A percentile compares a stretch with the other conserved stretches of the same genome.
Evolutionary conservation across 2,888 invertebrate genomes (phyloP).

Genomic region (Monopis laevigella): DNA sequence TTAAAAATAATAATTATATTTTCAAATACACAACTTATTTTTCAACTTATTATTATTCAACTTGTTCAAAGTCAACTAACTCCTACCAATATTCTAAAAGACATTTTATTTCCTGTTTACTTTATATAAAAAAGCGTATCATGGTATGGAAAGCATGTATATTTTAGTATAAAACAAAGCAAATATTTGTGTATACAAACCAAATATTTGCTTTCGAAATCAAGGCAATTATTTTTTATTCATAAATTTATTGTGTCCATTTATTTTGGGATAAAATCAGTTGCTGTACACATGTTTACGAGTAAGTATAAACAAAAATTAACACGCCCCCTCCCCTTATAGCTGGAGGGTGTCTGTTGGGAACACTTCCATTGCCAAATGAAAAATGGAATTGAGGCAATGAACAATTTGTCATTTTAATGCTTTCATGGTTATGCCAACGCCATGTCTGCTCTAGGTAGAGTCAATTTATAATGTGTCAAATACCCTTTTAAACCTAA

Average conservation of each 20-base stretch:
- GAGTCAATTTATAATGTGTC: conserved; percentile 44
- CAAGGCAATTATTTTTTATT: too few relatives aligned
- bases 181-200: too few relatives aligned
- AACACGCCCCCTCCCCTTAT: conserved; percentile 1
- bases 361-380: conserved; percentile 20
- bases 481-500: conserved; percentile 26
- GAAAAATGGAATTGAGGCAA: conserved; percentile 50
- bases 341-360: conserved; percentile 3
- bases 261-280: not conserved
- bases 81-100: too few relatives aligned
- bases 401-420: conserved; percentile 56
- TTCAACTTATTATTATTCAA: too few relatives aligned
- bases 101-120: too few relatives aligned
- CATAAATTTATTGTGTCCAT: not conserved
- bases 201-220: too few relatives aligned
- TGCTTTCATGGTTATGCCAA: conserved; percentile 41
- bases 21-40: too few relatives aligned
- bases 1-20: too few relatives aligned
- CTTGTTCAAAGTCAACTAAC: too few relatives aligned
- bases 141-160: too few relatives aligned
- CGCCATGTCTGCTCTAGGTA: conserved; percentile 31
- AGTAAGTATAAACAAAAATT: conserved; percentile 1
- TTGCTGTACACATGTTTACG: not conserved
- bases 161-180: too few relatives aligned
- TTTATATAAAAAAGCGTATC: too few relatives aligned